Evolutionary conservation across 2,888 invertebrate genomes (phyloP).

Genomic region (Calliphora vomitoria): DNA sequence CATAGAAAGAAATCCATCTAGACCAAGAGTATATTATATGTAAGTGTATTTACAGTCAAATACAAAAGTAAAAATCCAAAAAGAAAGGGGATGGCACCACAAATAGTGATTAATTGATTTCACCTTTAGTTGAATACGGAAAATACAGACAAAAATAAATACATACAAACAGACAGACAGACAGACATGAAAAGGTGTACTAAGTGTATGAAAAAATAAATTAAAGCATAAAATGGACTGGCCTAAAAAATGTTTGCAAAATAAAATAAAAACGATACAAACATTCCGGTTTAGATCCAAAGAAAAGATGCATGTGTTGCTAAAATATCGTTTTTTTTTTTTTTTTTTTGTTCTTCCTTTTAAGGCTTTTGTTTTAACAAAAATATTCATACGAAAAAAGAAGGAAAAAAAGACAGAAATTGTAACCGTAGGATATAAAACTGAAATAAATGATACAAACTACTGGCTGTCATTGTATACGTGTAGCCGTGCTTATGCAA

Average conservation of each 20-base stretch:
- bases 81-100: constrained; percentile 66
- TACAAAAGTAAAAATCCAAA: no score
- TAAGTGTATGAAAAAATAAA: constrained; percentile 37
- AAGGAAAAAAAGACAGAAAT: constrained; percentile 52
- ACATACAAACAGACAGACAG: constrained; percentile 28
- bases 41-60: constrained; percentile 41
- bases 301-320: constrained; percentile 41
- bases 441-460: constrained; percentile 62
- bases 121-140: constrained; percentile 52
- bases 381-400: neutral
- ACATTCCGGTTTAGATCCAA: constrained; percentile 41
- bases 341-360: no score
- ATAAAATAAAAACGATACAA: constrained; percentile 40
- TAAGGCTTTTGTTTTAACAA: neutral
- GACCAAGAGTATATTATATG: neutral
- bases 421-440: constrained; percentile 76
- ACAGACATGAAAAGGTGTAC: constrained; percentile 57
- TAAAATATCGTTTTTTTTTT: neutral
- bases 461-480: constrained; percentile 53
- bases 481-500: neutral
- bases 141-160: neutral
- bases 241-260: constrained; percentile 61
- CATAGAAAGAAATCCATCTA: constrained; percentile 22
- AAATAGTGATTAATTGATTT: constrained; percentile 74
- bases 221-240: constrained; percentile 60